A percentile compares a stretch with the other conserved stretches of the same genome.
Evolutionary conservation across 1,140 invertebrate genomes (phyloP).

Genomic region (Drosophila varians): DNA sequence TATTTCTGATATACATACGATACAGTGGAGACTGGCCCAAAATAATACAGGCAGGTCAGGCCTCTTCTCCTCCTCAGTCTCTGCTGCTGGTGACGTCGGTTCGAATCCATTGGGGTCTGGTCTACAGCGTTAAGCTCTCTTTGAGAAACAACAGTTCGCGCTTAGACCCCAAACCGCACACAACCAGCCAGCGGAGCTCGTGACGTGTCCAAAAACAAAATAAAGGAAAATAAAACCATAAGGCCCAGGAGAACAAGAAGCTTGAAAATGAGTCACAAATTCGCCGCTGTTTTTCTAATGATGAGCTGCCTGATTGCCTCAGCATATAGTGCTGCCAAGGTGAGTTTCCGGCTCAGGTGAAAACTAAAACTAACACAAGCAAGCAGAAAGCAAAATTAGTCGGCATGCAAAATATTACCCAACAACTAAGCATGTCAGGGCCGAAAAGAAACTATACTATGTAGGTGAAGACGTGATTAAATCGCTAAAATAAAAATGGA

Average conservation of each 20-base stretch:
- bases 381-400: slow-evolving; percentile 4
- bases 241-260: slow-evolving; percentile 37
- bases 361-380: slow-evolving; percentile 24
- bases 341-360: slow-evolving; percentile 40
- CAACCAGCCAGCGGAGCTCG: slow-evolving; percentile 30
- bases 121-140: slow-evolving; percentile 26
- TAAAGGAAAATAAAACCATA: slow-evolving; percentile 13
- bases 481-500: slow-evolving; percentile 2
- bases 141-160: slow-evolving; percentile 64
- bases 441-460: slow-evolving; percentile 16
- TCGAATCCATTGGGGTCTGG: slow-evolving; percentile 20
- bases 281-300: slow-evolving; percentile 45
- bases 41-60: slow-evolving; percentile 10
- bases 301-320: slow-evolving; percentile 62
- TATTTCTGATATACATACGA: neutral
- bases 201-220: slow-evolving; percentile 4
- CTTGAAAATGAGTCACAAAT: slow-evolving; percentile 73
- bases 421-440: slow-evolving; percentile 43
- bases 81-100: neutral
- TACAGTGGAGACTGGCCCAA: slow-evolving; percentile 12
- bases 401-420: slow-evolving; percentile 25
- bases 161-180: slow-evolving; percentile 49
- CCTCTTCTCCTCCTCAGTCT: slow-evolving; percentile 13
- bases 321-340: slow-evolving; percentile 72
- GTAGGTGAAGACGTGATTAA: slow-evolving; percentile 30